A percentile compares a stretch with the other conserved stretches of the same genome.
Evolutionary conservation across 2,888 invertebrate species (phyloP).

Genomic region (Drosophila phalerata): DNA sequence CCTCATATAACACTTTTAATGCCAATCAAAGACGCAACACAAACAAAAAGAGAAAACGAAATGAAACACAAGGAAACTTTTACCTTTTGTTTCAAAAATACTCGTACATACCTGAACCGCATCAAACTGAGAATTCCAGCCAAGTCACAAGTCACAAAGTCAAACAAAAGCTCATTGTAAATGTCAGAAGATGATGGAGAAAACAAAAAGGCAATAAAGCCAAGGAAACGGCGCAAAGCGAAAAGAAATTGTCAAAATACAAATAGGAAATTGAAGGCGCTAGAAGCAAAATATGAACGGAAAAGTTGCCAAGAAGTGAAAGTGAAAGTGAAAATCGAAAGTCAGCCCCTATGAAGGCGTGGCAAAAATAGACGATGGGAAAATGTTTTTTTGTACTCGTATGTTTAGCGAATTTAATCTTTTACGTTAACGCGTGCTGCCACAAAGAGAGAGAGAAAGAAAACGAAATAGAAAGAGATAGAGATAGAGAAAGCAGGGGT

Average conservation of each 20-base stretch:
- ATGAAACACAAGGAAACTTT: constrained; percentile 47
- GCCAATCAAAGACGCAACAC: constrained; percentile 64
- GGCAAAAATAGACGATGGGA: background rate
- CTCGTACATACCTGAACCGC: constrained; percentile 17
- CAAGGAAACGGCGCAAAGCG: constrained; percentile 62
- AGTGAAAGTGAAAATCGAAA: constrained; percentile 17
- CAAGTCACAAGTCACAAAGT: constrained; percentile 53
- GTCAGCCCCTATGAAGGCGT: no score
- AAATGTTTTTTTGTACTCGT: background rate
- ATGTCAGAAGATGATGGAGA: constrained; percentile 28
- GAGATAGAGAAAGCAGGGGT: background rate
- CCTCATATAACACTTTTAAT: constrained; percentile 71
- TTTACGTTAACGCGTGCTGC: constrained; percentile 59
- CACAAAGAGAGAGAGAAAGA: constrained; percentile 5
- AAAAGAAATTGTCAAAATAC: constrained; percentile 72
- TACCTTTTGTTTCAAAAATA: constrained; percentile 64
- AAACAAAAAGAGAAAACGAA: constrained; percentile 33
- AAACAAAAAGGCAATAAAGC: constrained; percentile 65
- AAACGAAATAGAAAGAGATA: background rate
- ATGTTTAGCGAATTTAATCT: constrained; percentile 67
- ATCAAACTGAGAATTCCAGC: constrained; percentile 16
- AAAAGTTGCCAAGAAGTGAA: constrained; percentile 38
- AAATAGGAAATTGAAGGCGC: constrained; percentile 70
- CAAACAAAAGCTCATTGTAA: constrained; percentile 69
- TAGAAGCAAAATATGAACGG: constrained; percentile 51